Base-by-base conservation (phyloP, 2,113 vertebrate species). In the Porphyrio hochstetteri region DNA sequence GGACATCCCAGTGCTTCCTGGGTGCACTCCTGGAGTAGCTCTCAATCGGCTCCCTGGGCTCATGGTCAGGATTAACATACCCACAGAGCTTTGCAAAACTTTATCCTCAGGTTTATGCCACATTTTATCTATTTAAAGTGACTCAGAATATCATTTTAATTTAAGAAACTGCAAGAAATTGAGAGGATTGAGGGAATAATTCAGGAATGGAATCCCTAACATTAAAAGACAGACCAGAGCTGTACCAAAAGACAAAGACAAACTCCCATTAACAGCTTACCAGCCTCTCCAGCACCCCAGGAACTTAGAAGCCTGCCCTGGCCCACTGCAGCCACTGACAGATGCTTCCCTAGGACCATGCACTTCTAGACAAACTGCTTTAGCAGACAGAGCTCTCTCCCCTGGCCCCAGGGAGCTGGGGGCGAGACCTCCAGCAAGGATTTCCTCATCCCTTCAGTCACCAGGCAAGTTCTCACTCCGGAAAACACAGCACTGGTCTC, bases 31-130 rank as follows among this genome's bases (percentile, higher is more conserved):
- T 13, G 53, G 42, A 9, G 52, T 29, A 1, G 29, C 40, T 50
- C n/a, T 72, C 40, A 65, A 57, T 20, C 48, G 31, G 35, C 33
- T 68, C 38, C 8, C 46, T 21, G 64, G 10, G 35, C 35, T 83
- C 3, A 0, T 2, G 13, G 38, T 38, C 8, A 7, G 33, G 13
- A 57, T 64, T 57, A 24, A 17, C 0, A 1, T 8, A 46, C 17
- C 61, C 17, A 33, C 13, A 82, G 12, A 56, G 42, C 16, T 75
- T 33, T 68, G 65, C 38, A 80, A 27, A 63, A 55, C 23, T 46
- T 72, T 5, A 74, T 61, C 77, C 23, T 5, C 52, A 23, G 29
- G 18, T 2, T 21, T 86, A 35, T 71, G 60, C 42, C 81, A 55
- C 56, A 18, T 42, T 74, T 36, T 48, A 38, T 42, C 53, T 74